Base-by-base conservation (phyloP, 2,888 invertebrate genomes). In the Entomobrya proxima region DNA sequence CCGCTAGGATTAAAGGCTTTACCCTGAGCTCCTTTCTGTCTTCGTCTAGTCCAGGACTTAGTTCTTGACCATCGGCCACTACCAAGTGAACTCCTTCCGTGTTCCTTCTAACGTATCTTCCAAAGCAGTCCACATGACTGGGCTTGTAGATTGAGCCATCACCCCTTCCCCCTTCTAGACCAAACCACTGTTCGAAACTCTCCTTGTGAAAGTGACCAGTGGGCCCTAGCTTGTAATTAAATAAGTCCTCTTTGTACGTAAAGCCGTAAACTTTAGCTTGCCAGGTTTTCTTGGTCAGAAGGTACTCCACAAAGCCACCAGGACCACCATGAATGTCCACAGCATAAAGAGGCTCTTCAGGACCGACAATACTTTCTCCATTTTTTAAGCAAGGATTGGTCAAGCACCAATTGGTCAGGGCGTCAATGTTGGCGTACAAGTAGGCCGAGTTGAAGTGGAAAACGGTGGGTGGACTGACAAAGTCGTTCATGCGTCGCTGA, bases 381-480 rank as follows among this genome's bases (percentile, higher is more conserved):
- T 93, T 91, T 86, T 93, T 92, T 3, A 44, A 13, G 90, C 94
- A 94, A 0, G 97, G 97, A 52, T 94, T 93, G 0, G 98, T 97
- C 90, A 99, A 98, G 94, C 98, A 96, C 91, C 95, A 97, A 91
- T 96, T 94, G 91, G 96, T 96, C 47, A 96, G 94, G 74, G 95
- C 95, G 92, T 99, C 98, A 91, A 99, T 96, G 91, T 99, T 98
- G 0, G 99, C 99, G 96, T 98, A 98, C 93, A 99, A 98, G 90
- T 99, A 95, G 0, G 99, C 98, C 13, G 85, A 84, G 11, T 84
- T 94, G 91, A 98, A 99, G 87, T 97, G 94, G 91, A 99, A 99
- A 91, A 96, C 64, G 1, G 47, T 75, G 3, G 83, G 75, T 30
- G 83, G 83, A 40, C 40, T 74, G 11, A 50, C 83, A 67, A 83